Evolutionary conservation across 2,113 vertebrate genomes (phyloP), one percentile per base, ranked within the genome.

Genomic region (Laticauda colubrina): DNA sequence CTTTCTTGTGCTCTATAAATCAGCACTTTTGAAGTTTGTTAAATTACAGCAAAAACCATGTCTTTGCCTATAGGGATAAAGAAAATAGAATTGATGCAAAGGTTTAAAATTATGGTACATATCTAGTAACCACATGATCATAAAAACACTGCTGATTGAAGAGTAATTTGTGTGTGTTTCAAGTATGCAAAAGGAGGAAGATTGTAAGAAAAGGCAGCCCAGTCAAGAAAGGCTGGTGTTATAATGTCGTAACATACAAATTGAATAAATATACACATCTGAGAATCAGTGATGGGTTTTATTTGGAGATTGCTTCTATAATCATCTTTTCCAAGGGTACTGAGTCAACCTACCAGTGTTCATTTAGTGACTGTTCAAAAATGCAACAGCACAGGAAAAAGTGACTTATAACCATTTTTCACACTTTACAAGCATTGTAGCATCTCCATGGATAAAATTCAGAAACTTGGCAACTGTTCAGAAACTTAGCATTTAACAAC

Each of bases 231-330:
- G 8, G 43, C 51, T 34, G 15, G 20, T 91, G 93, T 92, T 34
- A 0, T 56, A 20, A 45, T 86, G 29, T 56, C 4, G 18, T 14
- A 48, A 87, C 43, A 81, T 0, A 0, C 48, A 5, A 0, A 39
- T 21, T 81, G 75, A 81, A 39, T 81, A 81, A 81, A 69, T n/a
- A 29, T 14, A 43, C 34, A 18, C 11, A 81, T 39, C 12, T 34
- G 75, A 81, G 69, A 7, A 81, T 20, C 55, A 10, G 48, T 39
- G 0, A 56, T 69, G n/a, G 92, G 0, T 1, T 89, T 1, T 39
- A 2, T 69, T 2, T 10, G 45, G 21, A 0, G 34, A 11, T 21
- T 2, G 64, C n/a, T 64, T 4, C 0, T 21, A 9, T 29, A 24
- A 20, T 48, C 2, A 4, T 88, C 1, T 45, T n/a, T 12, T 21